Percentiles rank a stretch among this genome's conserved stretches.
These are phyloP conservation scores for Eucera pruinosa DNA, from an alignment of 2,888 invertebrate species.

Conservation along the genomic window DNA sequence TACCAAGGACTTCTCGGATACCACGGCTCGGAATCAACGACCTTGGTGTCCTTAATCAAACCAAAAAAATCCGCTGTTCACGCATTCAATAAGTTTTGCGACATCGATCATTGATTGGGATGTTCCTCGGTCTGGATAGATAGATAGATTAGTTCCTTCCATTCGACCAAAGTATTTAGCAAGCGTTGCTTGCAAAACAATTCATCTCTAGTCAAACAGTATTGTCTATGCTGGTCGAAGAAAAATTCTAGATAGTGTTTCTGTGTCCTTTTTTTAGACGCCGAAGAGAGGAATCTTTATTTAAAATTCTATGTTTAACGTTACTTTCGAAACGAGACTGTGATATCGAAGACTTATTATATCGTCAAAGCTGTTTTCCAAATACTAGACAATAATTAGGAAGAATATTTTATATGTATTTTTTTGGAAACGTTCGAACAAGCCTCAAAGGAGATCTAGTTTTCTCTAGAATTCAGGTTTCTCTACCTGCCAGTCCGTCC, in stretches of 20 bases:
- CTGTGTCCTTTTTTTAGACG: conserved; percentile 15
- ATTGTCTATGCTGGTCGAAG: conserved; percentile 62
- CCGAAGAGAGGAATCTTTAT: conserved; percentile 39
- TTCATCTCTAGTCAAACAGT: conserved; percentile 72
- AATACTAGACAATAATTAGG: conserved; percentile 22
- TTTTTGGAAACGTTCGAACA: conserved; percentile 12
- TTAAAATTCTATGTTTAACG: conserved; percentile 37
- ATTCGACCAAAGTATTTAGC: conserved; percentile 39
- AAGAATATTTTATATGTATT: background rate
- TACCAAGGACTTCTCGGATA: conserved; percentile 71
- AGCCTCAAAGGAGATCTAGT: conserved; percentile 1
- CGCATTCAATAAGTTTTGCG: conserved; percentile 47
- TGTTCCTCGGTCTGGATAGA: conserved; percentile 39
- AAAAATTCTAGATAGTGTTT: conserved; percentile 31
- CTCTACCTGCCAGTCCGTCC: conserved; percentile 57
- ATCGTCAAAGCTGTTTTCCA: conserved; percentile 48
- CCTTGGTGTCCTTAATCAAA: conserved; percentile 64
- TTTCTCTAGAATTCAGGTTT: conserved; percentile 41
- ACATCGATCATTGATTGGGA: conserved; percentile 41
- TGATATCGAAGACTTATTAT: conserved; percentile 70
- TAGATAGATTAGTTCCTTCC: conserved; percentile 21
- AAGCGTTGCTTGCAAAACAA: conserved; percentile 34
- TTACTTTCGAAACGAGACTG: conserved; percentile 65
- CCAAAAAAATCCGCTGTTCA: conserved; percentile 28
- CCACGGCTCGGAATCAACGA: conserved; percentile 62